Evolutionary conservation across 2,888 invertebrate genomes (phyloP).

Genomic region (Bimastos eiseni): DNA sequence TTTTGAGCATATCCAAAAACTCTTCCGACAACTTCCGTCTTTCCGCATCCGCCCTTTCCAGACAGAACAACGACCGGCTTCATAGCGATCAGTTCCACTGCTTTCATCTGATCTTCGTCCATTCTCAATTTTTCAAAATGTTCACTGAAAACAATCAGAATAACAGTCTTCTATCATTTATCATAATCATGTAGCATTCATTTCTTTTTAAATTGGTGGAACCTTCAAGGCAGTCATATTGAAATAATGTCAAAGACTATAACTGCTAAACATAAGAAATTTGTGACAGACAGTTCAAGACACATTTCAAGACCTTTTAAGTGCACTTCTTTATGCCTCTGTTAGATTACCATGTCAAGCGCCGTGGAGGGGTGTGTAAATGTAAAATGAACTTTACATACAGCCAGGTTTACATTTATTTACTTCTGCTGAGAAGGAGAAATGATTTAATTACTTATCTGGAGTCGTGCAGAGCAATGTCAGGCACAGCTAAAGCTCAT

Average conservation of each 20-base stretch:
- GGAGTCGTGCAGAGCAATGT: too few relatives aligned
- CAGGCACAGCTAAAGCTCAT: too few relatives aligned
- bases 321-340: too few relatives aligned
- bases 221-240: neutral
- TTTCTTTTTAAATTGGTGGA: neutral
- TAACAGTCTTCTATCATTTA: neutral
- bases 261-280: neutral
- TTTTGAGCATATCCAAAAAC: conserved; percentile 40
- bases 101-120: conserved; percentile 51
- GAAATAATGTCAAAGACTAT: neutral
- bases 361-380: too few relatives aligned
- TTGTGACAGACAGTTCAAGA: too few relatives aligned
- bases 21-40: conserved; percentile 54
- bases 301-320: too few relatives aligned
- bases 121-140: conserved; percentile 38
- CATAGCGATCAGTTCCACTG: conserved; percentile 48
- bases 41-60: conserved; percentile 59
- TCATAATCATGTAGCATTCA: neutral
- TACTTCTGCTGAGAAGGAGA: too few relatives aligned
- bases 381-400: too few relatives aligned
- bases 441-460: too few relatives aligned
- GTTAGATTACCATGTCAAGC: too few relatives aligned
- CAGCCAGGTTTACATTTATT: too few relatives aligned
- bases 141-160: conserved; percentile 30
- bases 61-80: conserved; percentile 55